Evolutionary conservation across 2,113 vertebrate species (phyloP), one percentile per base, ranked within the genome.

Genomic region (Gulo gulo): DNA sequence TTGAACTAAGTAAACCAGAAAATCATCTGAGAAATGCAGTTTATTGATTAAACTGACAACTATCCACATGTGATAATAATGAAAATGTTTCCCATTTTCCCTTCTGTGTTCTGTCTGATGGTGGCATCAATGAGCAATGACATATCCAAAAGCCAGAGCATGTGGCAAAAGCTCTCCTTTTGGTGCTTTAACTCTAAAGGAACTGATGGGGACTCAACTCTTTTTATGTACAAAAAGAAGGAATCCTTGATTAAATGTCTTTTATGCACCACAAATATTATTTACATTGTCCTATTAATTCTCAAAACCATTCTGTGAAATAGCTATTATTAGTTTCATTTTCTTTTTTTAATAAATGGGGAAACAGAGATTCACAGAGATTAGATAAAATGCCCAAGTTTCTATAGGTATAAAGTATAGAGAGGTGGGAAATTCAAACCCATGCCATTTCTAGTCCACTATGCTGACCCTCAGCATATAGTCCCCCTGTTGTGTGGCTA

Each of bases 1-100:
- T 94, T 80, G 45, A 90, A 95, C 61, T 69, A 87, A 88, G 34
- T 65, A 88, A 80, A 81, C 52, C 59, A 78, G 80, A 90, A 96
- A 97, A 52, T 65, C 24, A 84, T 76, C n/a, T 81, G 23, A 87
- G 52, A 81, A 84, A 86, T 84, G 39, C 10, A 95, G n/a, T 94
- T 92, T 94, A 24, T 36, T 88, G 18, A 57, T 87, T 88, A 91
- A 82, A 97, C 69, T 95, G 67, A 95, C 69, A 96, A 83, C 95
- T 97, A 92, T 92, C 7, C 57, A 95, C 74, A 88, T 89, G 61
- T 96, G 31, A 96, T 95, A 97, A 81, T 95, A 93, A 96, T 95
- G 65, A 80, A 39, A 80, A 42, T 20, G 86, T 65, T 29, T 1
- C 42, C 52, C 36, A 45, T 84, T 94, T 95, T 95, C 42, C 80